Evolutionary conservation across 2,797 vertebrate species (phyloP), one percentile per base, ranked within the genome.

Genomic region (Ciconia nigra): DNA sequence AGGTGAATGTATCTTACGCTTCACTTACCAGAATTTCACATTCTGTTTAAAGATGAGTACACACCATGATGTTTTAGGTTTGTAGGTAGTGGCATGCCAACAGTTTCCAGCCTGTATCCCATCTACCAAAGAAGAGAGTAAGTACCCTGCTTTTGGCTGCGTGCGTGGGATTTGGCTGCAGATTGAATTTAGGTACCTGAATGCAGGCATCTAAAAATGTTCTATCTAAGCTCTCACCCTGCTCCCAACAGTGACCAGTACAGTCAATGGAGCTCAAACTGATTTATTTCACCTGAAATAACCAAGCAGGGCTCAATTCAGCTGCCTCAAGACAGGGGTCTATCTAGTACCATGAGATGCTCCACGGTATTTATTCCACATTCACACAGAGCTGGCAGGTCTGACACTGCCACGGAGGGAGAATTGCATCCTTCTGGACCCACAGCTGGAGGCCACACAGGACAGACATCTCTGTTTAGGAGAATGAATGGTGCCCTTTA

Each of bases 361-460:
- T 89, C 55, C 58, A 42, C 0, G 3, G 67, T 66, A 79, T 84
- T 89, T 85, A 82, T 72, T 84, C 35, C 46, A 54, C 26, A 25
- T 54, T 87, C 89, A 76, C 58, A 37, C 37, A 71, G 9, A 76
- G 58, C 49, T 84, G 66, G 73, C 39, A 65, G 33, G 78, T 87
- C 73, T 94, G 70, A 87, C 73, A 79, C 37, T 33, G 52, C 65
- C 49, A 61, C 4, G 1, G 66, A 89, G 3, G 14, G 77, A 90
- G 86, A 93, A 89, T 54, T 76, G 70, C 35, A 74, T 78, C 81
- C 70, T 95, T 82, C 62, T 89, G 91, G 73, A 83, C 84, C 70
- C 73, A 84, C 91, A 93, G 89, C 81, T 87, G 87, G 83, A 92
- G 42, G 65, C 70, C 81, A 79, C 5, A 5, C 24, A 89, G 37